Conservation (phyloP, 2,888 invertebrate genomes). For the Cheilosia soror region DNA sequence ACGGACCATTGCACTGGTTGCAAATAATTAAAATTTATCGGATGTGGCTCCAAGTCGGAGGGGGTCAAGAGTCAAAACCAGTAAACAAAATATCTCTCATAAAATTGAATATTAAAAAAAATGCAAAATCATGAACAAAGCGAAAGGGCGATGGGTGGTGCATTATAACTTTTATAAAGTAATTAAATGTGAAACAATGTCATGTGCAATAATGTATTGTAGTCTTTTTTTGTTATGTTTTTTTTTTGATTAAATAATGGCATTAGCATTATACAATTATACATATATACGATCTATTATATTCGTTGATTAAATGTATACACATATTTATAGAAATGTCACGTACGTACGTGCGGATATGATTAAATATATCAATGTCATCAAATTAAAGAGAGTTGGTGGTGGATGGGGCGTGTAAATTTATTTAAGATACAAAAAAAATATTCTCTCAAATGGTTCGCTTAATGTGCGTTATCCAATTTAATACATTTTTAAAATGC, state of each 20-base stretch:
- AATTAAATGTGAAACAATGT: conserved; percentile 67
- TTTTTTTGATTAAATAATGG: conserved; percentile 61
- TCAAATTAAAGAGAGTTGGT: not conserved
- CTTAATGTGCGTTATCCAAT: conserved; percentile 7
- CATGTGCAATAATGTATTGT: conserved; percentile 67
- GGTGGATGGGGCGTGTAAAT: not conserved
- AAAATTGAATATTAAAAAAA: not conserved
- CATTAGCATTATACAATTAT: conserved; percentile 45
- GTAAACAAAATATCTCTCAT: not conserved
- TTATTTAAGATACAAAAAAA: not conserved
- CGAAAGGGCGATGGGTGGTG: conserved; percentile 4
- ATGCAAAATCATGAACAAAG: not conserved
- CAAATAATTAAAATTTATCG: conserved; percentile 42
- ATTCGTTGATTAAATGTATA: conserved; percentile 54
- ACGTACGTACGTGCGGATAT: conserved; percentile 7
- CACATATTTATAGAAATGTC: conserved; percentile 4
- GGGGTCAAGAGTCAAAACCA: conserved; percentile 19
- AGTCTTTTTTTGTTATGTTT: conserved; percentile 13
- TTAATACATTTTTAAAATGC: conserved; percentile 14
- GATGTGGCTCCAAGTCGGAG: not conserved
- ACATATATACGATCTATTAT: conserved; percentile 38
- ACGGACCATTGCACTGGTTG: conserved; percentile 53
- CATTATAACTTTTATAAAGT: conserved; percentile 74
- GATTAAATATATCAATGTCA: conserved; percentile 33
- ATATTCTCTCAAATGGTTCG: conserved; percentile 6